Percentiles rank a stretch among this genome's conserved stretches.
These are phyloP conservation scores for Malurus melanocephalus DNA, from an alignment of 2,113 vertebrate species.

Conservation along the genomic window DNA sequence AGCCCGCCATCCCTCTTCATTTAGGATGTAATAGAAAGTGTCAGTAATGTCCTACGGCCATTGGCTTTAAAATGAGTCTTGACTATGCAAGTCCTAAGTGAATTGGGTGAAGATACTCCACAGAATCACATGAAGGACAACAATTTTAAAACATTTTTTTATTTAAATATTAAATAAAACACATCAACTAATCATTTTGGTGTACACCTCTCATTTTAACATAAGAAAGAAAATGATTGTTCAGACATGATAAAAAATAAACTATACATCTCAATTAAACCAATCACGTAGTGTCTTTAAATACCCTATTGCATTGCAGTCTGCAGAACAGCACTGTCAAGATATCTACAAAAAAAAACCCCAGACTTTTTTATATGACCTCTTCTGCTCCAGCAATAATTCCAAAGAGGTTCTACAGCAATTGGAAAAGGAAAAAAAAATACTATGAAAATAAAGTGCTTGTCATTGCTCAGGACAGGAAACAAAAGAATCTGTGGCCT, in stretches of 20 bases:
- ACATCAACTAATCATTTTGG: slow-evolving; percentile 73
- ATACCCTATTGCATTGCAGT: slow-evolving; percentile 59
- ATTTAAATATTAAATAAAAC: slow-evolving; percentile 86
- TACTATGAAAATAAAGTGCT: slow-evolving; percentile 75
- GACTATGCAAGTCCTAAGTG: not conserved
- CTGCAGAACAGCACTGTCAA: slow-evolving; percentile 48
- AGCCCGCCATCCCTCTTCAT: slow-evolving; percentile 25
- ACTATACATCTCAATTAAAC: slow-evolving; percentile 67
- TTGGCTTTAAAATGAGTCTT: not conserved
- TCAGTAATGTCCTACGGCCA: not conserved
- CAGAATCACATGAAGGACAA: not conserved
- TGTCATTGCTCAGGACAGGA: slow-evolving; percentile 60
- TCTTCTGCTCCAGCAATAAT: slow-evolving; percentile 53
- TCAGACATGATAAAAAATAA: slow-evolving; percentile 74
- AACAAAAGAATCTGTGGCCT: slow-evolving; percentile 62
- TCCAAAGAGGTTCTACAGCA: slow-evolving; percentile 63
- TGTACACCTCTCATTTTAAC: slow-evolving; percentile 73
- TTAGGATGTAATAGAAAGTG: slow-evolving; percentile 8
- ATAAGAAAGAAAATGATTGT: slow-evolving; percentile 73
- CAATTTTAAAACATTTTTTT: slow-evolving; percentile 65
- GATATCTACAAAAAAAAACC: slow-evolving; percentile 16
- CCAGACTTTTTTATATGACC: slow-evolving; percentile 35
- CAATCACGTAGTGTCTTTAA: slow-evolving; percentile 66
- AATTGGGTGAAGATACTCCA: not conserved
- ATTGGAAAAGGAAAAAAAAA: slow-evolving; percentile 39